Conservation (phyloP, 2,113 vertebrate species). For the Holacanthus passer region DNA sequence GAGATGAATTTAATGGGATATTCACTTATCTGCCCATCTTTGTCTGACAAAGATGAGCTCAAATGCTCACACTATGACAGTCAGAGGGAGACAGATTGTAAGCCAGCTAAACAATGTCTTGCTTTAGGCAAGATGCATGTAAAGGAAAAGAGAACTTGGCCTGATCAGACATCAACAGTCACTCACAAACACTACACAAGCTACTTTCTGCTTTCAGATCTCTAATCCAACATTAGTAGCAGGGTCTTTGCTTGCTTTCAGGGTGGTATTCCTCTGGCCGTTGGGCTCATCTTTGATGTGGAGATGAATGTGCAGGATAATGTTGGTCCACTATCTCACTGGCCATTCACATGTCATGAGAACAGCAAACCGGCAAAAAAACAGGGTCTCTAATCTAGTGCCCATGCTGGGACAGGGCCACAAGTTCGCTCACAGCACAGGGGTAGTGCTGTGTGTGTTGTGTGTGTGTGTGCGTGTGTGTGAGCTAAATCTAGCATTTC, state of each 20-base stretch:
- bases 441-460: constrained; percentile 1
- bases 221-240: constrained; percentile 46
- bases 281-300: constrained; percentile 73
- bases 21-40: background rate
- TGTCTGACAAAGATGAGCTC: constrained; percentile 1
- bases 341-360: constrained; percentile 68
- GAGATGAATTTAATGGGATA: background rate
- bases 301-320: constrained; percentile 67
- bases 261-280: constrained; percentile 58
- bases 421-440: constrained; percentile 39
- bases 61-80: background rate
- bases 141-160: constrained; percentile 24
- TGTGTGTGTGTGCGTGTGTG: too few relatives aligned
- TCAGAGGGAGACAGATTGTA: background rate
- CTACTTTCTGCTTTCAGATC: constrained; percentile 39
- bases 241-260: constrained; percentile 53
- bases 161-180: constrained; percentile 43
- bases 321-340: constrained; percentile 58
- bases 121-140: constrained; percentile 1
- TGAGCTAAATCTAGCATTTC: too few relatives aligned
- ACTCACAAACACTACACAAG: constrained; percentile 34
- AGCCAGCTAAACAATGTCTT: background rate
- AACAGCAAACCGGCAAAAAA: constrained; percentile 59
- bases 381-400: constrained; percentile 70
- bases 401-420: constrained; percentile 70